Evolutionary conservation across 2,888 invertebrate species (phyloP).

Genomic region (Hydraecia micacea): DNA sequence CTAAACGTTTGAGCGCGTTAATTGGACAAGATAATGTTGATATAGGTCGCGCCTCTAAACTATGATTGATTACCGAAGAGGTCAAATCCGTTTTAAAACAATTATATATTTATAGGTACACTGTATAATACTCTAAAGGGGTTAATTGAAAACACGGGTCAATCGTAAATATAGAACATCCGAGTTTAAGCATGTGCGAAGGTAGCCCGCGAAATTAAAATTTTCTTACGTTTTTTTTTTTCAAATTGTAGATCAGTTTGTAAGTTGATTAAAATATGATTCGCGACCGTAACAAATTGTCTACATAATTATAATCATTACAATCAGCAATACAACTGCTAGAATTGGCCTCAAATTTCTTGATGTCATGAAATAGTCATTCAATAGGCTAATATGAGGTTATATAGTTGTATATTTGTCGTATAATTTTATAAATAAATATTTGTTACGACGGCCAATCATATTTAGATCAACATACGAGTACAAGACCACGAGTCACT

Average conservation of each 20-base stretch:
- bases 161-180: background rate
- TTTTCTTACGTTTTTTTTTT: background rate
- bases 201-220: background rate
- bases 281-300: no score
- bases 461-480: background rate
- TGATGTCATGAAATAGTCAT: no score
- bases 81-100: constrained; percentile 57
- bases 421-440: no score
- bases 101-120: constrained; percentile 46
- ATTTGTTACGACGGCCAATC: background rate
- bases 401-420: no score
- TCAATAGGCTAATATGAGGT: no score
- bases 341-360: background rate
- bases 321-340: background rate
- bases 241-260: no score
- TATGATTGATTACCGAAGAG: constrained; percentile 70
- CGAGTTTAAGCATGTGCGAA: constrained; percentile 10
- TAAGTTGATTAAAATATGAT: no score
- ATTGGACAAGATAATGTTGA: constrained; percentile 72
- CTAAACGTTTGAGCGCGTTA: constrained; percentile 76
- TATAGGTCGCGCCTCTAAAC: constrained; percentile 69
- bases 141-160: constrained; percentile 48
- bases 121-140: constrained; percentile 29
- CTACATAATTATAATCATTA: no score
- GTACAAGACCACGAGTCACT: background rate